Base-by-base conservation (phyloP, 2,888 invertebrate species). In the Ophonus ardosiacus region DNA sequence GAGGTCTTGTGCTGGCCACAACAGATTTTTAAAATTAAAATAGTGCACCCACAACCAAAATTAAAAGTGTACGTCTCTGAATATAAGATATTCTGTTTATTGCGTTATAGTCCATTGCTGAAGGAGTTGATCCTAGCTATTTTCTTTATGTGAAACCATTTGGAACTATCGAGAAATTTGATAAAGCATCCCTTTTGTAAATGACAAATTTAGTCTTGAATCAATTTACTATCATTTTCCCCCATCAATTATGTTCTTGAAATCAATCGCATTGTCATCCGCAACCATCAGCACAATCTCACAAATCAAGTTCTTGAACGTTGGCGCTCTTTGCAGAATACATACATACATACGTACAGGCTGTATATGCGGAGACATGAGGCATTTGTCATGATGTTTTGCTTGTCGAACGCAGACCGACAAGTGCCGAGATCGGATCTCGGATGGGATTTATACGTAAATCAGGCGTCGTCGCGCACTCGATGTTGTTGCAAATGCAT, bases 341-440 rank as follows among this genome's bases (percentile, higher is more conserved):
- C 59, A 59, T 59, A 59, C 59, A 59, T 3, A 56, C 56, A 56
- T 56, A 56, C 31, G 31, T 31, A 4, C 31, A 31, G 31, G 5
- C 31, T 31, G 43, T 51, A 13, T 51, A 13, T 51, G 43, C 43
- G 43, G 13, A 51, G 43, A 10, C 43, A 51, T 51, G 74, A 21
- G 17, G 18, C 56, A 74, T 74, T 56, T 43, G 74, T 74, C 74
- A 74, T 74, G 74, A 17, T 24, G 74, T 74, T 74, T 74, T 74
- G 74, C 74, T 51, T 74, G 74, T 63, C 71, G 71, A 74, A 74
- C 74, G 74, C 74, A 74, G 51, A 10, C 51, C 56, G 74, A 51
- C 74, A 74, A 74, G 74, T 51, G 74, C 56, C 56, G 13, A 51
- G 74, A 51, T 38, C 24, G 21, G 74, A 51, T 38, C 24, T 21